Conservation (phyloP, 2,113 vertebrate species). For the Anseranas semipalmata region DNA sequence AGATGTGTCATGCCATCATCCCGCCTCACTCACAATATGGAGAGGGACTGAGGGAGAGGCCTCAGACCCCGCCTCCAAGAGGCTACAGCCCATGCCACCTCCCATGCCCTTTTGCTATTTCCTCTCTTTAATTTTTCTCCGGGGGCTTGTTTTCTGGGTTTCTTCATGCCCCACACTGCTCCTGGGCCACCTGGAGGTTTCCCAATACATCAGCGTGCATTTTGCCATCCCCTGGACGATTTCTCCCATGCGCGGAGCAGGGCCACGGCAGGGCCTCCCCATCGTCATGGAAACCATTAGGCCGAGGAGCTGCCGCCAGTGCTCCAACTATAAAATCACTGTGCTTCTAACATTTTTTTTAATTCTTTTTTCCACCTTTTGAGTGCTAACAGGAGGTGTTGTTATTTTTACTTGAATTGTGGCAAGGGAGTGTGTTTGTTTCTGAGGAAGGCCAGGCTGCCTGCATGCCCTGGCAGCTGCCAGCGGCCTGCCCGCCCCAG, state of each 20-base stretch:
- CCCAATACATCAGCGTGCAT: rapidly evolving
- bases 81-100: background rate
- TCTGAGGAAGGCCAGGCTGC: background rate
- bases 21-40: background rate
- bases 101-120: too few species aligned
- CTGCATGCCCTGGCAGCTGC: background rate
- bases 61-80: background rate
- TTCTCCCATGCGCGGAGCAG: background rate
- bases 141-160: background rate
- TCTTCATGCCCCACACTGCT: rapidly evolving
- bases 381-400: rapidly evolving
- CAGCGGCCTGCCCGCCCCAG: background rate
- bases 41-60: background rate
- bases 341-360: background rate
- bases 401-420: background rate
- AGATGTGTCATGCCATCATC: rapidly evolving
- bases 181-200: rapidly evolving
- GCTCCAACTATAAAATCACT: background rate
- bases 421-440: background rate
- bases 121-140: background rate
- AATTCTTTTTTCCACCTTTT: background rate
- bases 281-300: background rate
- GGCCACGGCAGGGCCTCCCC: background rate
- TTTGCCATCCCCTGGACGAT: too few species aligned
- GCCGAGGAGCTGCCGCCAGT: background rate